phyloP scores from a whole-genome alignment of 2,113 vertebrate species.

The Sinocyclocheilus maitianheensis region DNA sequence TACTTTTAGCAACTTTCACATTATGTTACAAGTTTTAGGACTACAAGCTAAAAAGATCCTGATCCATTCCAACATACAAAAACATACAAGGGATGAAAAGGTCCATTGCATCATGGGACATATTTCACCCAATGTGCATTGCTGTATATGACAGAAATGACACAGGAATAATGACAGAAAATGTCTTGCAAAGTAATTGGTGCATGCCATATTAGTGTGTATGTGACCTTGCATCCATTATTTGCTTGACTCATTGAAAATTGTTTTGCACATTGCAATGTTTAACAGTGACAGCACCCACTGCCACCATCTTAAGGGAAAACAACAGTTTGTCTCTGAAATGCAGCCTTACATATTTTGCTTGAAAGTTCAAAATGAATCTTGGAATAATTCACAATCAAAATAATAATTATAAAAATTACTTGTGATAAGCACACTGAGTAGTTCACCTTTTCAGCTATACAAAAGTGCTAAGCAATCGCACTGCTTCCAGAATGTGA shows the following conservation, averaged over 20 bases:
- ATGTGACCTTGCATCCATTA: slow-evolving; percentile 3
- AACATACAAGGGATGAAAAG: background rate
- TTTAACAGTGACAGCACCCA: background rate
- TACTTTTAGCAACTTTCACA: background rate
- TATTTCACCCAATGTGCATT: background rate
- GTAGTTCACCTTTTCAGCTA: background rate
- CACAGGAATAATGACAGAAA: background rate
- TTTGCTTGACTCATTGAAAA: slow-evolving; percentile 13
- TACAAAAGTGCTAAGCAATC: background rate
- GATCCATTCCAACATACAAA: too few species aligned
- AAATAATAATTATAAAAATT: background rate
- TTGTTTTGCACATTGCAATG: background rate
- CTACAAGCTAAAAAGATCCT: background rate
- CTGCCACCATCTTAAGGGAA: background rate
- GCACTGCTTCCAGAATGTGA: background rate
- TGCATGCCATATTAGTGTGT: background rate
- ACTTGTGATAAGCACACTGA: background rate
- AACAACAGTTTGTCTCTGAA: background rate
- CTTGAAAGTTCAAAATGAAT: background rate
- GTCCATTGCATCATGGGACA: background rate
- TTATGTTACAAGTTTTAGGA: background rate
- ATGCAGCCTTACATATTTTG: background rate
- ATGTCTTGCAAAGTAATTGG: background rate
- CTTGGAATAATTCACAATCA: background rate
- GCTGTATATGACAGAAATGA: background rate